Evolutionary conservation across 2,113 vertebrate species (phyloP), one percentile per base, ranked within the genome.

Genomic region (Lichenostomus cassidix): DNA sequence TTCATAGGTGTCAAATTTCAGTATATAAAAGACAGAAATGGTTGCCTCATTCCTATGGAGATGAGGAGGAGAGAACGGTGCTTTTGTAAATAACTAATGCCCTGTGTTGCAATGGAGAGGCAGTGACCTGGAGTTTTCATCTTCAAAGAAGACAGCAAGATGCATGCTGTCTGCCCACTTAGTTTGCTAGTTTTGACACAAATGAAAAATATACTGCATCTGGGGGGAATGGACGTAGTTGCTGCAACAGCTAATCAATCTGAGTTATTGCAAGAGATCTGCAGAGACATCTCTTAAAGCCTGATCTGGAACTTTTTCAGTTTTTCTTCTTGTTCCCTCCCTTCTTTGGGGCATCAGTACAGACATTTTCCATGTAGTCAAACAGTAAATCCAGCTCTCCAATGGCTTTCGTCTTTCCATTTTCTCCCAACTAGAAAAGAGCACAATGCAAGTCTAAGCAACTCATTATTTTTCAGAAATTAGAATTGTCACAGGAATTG

Each of bases 351-450:
- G 28, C 37, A 89, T 90, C 94, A 49, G 87, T 42, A 15, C 98
- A 98, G 59, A 83, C 79, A 25, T 92, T 60, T 93, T 52, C 91
- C 89, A 97, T 29, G 52, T 50, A 75, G n/a, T 96, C 96, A 70
- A 98, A 98, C 27, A 99, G 97, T 79, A 98, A 97, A 94, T 98
- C 94, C 69, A 98, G 81, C 68, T 99, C 98, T 73, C 98, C 98
- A 3, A 98, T 88, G 37, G 96, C 98, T 97, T 99, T 99, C 91
- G 94, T 98, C 77, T 97, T 94, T 82, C 98, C 98, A 33, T 96
- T 91, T 33, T 97, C 94, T 82, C 98, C 98, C 93, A 98, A 62
- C 98, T 98, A 74, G 25, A 63, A 74, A 60, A 63, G 31, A 94
- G 37, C 47, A 89, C 23, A 90, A 90, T 52, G 7, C 15, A 71